Evolutionary conservation across 2,113 vertebrate species (phyloP).

Genomic region (Scomber scombrus): DNA sequence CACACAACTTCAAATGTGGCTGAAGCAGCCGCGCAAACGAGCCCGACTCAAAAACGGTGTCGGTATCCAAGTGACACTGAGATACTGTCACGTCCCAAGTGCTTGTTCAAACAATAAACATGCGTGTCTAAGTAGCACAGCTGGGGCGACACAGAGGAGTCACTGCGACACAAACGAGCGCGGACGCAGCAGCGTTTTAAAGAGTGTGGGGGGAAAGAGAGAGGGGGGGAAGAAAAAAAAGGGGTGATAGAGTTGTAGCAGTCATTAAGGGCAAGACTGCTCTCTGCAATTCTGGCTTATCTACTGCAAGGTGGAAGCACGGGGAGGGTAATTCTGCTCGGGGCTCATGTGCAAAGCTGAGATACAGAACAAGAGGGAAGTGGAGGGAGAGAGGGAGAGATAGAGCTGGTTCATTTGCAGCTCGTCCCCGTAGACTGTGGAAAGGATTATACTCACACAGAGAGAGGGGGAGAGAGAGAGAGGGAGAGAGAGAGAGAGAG

Average conservation of each 20-base stretch:
- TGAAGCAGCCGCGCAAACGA: slow-evolving; percentile 31
- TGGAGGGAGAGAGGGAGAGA: slow-evolving; percentile 64
- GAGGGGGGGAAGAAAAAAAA: not conserved
- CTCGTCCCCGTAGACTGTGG: slow-evolving; percentile 76
- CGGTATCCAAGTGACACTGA: not conserved
- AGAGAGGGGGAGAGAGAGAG: slow-evolving; percentile 32
- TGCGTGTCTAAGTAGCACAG: slow-evolving; percentile 38
- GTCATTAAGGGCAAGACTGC: slow-evolving; percentile 58
- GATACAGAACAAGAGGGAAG: slow-evolving; percentile 75
- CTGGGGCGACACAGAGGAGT: slow-evolving; percentile 35
- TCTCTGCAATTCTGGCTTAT: slow-evolving; percentile 68
- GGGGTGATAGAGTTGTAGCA: slow-evolving; percentile 59
- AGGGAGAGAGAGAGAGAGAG: not conserved
- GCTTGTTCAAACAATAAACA: slow-evolving; percentile 37
- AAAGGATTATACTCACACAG: slow-evolving; percentile 75
- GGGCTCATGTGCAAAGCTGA: slow-evolving; percentile 77
- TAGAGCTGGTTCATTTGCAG: slow-evolving; percentile 76
- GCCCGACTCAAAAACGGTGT: slow-evolving; percentile 20
- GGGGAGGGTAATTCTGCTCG: slow-evolving; percentile 64
- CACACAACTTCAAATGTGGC: slow-evolving; percentile 37
- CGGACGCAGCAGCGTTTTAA: not conserved
- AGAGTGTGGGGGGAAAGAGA: not conserved
- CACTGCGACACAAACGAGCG: slow-evolving; percentile 53
- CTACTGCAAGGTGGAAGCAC: slow-evolving; percentile 69
- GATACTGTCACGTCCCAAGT: slow-evolving; percentile 6